A percentile compares a stretch with the other conserved stretches of the same genome.
These are phyloP conservation scores for Ophioderma brevispina DNA, from an alignment of 35 echinoderm and acorn worm species.

Conservation along the genomic window DNA sequence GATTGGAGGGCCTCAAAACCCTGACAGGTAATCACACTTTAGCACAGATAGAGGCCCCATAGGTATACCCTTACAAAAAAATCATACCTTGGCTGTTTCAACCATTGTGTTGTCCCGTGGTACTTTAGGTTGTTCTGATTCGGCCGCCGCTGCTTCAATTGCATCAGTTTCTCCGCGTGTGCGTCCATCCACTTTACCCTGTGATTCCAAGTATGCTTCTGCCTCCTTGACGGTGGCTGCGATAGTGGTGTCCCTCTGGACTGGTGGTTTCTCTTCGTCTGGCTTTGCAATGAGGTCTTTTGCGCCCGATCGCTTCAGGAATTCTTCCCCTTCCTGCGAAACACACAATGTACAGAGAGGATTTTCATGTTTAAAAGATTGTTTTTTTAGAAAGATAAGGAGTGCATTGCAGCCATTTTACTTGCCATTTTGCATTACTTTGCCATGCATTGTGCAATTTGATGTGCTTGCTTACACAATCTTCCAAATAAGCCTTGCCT, in stretches of 20 bases:
- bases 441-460: no score
- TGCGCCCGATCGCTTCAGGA: constrained; percentile 45
- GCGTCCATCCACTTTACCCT: constrained; percentile 58
- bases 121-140: constrained; percentile 56
- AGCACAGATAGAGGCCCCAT: no score
- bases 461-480: no score
- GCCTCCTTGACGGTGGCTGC: constrained; percentile 69
- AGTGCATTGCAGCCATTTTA: no score
- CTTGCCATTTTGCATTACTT: no score
- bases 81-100: constrained; percentile 62
- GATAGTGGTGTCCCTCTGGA: constrained; percentile 61
- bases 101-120: constrained; percentile 66
- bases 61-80: no score
- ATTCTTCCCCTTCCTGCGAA: constrained; percentile 64
- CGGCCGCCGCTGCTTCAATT: constrained; percentile 40
- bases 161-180: constrained; percentile 48
- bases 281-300: constrained; percentile 28
- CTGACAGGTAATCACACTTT: no score
- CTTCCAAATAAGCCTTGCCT: no score
- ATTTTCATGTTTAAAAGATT: no score
- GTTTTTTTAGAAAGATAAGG: no score
- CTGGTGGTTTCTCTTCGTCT: constrained; percentile 43
- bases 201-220: constrained; percentile 55
- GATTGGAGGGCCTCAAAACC: no score
- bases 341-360: no score